These are phyloP conservation scores for Metridium senile DNA, from an alignment of 92 coral and sea anemone genomes.

Conservation along the genomic window DNA sequence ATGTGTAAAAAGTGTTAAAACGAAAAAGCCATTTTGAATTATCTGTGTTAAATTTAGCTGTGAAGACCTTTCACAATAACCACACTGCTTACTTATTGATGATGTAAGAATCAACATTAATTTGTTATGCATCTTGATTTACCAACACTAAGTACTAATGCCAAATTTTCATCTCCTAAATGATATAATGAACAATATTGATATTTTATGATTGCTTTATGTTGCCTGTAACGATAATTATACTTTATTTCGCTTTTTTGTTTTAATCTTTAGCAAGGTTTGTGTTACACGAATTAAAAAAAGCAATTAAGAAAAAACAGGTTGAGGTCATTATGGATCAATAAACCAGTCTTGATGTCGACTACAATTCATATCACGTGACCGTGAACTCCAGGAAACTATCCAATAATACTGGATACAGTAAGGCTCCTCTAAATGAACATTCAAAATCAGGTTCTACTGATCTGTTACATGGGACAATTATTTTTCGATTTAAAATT, in stretches of 20 bases:
- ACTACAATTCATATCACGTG: not conserved
- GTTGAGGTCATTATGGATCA: slow-evolving; percentile 27
- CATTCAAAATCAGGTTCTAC: too few relatives aligned
- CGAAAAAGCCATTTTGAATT: slow-evolving; percentile 1
- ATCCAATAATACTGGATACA: not conserved
- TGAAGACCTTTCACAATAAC: not conserved
- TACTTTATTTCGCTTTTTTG: not conserved
- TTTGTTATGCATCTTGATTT: slow-evolving; percentile 36
- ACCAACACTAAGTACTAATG: not conserved
- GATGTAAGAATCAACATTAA: slow-evolving; percentile 26
- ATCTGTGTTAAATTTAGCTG: not conserved
- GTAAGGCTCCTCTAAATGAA: too few relatives aligned
- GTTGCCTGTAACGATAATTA: not conserved
- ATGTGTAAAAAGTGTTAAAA: not conserved
- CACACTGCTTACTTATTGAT: slow-evolving; percentile 29
- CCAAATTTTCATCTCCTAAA: not conserved
- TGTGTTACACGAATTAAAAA: not conserved
- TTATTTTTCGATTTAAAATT: too few relatives aligned
- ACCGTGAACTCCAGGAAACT: not conserved
- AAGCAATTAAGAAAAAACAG: not conserved
- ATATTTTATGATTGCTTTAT: not conserved
- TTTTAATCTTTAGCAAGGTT: not conserved
- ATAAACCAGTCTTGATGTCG: slow-evolving; percentile 1
- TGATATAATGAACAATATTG: not conserved
- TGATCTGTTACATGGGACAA: too few relatives aligned